Conservation (phyloP, 1,140 invertebrate species). For the Drosophila lowei region DNA sequence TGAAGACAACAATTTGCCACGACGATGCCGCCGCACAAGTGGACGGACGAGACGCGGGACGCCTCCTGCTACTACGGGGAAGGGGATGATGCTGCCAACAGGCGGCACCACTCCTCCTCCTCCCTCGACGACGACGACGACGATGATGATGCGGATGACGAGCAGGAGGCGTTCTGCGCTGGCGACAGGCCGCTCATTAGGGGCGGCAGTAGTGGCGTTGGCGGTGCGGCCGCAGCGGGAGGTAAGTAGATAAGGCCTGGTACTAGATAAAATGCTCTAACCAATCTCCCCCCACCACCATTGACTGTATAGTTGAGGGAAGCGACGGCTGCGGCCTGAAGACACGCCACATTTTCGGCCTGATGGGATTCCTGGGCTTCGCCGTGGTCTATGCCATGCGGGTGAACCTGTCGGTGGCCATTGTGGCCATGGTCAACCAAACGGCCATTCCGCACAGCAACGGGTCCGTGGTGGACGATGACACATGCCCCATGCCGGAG, state of each 20-base stretch:
- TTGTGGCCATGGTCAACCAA: slow-evolving; percentile 96
- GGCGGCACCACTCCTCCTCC: slow-evolving; percentile 29
- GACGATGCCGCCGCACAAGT: slow-evolving; percentile 62
- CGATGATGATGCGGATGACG: slow-evolving; percentile 65
- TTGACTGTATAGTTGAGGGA: neutral
- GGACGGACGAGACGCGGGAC: slow-evolving; percentile 72
- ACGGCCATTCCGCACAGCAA: slow-evolving; percentile 86
- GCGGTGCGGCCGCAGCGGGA: neutral
- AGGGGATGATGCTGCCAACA: slow-evolving; percentile 2
- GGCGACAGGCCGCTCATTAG: slow-evolving; percentile 58
- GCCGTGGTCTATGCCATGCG: slow-evolving; percentile 95
- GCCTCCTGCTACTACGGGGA: slow-evolving; percentile 65
- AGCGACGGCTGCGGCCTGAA: slow-evolving; percentile 79
- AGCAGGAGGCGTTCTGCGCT: slow-evolving; percentile 54
- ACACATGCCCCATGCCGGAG: slow-evolving; percentile 85
- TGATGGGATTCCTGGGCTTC: slow-evolving; percentile 91
- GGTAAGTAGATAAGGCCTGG: slow-evolving; percentile 21
- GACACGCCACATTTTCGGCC: slow-evolving; percentile 89
- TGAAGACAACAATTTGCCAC: slow-evolving; percentile 2
- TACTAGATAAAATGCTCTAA: slow-evolving; percentile 23
- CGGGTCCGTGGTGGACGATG: slow-evolving; percentile 84
- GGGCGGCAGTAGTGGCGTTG: slow-evolving; percentile 11
- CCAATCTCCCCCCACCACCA: neutral
- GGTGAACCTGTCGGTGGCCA: slow-evolving; percentile 96
- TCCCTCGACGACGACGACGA: slow-evolving; percentile 52